Evolutionary conservation across 2,888 invertebrate genomes (phyloP).

Genomic region (Liposcelis brunnea): DNA sequence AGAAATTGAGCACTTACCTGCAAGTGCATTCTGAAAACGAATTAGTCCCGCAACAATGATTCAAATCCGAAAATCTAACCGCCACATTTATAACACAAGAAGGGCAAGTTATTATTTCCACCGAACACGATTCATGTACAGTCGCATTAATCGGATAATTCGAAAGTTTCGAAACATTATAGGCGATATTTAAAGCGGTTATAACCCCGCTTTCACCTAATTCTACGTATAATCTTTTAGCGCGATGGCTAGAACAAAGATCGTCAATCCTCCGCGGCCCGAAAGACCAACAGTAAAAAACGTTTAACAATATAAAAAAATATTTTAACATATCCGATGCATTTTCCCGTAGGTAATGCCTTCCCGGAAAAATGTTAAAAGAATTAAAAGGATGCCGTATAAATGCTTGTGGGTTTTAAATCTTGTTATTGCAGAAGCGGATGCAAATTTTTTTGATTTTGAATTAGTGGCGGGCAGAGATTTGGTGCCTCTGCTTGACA

Average conservation of each 20-base stretch:
- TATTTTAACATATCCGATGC: conserved; percentile 1
- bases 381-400: neutral
- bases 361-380: neutral
- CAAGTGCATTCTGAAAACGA: conserved; percentile 26
- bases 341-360: too few relatives aligned
- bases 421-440: too few relatives aligned
- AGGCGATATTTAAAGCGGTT: neutral
- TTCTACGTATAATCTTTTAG: neutral
- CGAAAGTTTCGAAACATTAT: neutral
- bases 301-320: neutral
- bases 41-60: conserved; percentile 25
- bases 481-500: too few relatives aligned
- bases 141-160: neutral
- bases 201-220: neutral
- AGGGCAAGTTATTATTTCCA: conserved; percentile 51
- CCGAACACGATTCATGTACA: conserved; percentile 33
- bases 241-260: neutral
- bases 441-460: too few relatives aligned
- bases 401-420: too few relatives aligned
- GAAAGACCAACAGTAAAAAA: neutral
- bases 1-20: too few relatives aligned
- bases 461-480: too few relatives aligned
- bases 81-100: conserved; percentile 42
- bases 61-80: conserved; percentile 29
- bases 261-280: neutral